Evolutionary conservation across 2,888 invertebrate genomes (phyloP).

Genomic region (Eupithecia tripunctaria): DNA sequence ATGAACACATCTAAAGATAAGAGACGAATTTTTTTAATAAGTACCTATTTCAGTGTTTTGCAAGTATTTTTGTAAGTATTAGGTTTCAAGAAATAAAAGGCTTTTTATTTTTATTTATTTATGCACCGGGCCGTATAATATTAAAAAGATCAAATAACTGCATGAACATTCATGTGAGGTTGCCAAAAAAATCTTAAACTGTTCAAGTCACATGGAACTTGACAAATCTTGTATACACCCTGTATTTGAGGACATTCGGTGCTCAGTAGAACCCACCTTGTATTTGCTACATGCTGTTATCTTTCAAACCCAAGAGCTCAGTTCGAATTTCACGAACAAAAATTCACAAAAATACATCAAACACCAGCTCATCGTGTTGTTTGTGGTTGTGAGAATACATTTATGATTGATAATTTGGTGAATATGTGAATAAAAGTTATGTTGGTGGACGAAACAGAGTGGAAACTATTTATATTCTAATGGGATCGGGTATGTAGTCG

Average conservation of each 20-base stretch:
- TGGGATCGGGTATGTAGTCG: slow-evolving; percentile 62
- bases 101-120: no score
- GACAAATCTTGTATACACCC: slow-evolving; percentile 42
- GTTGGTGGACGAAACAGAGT: not conserved
- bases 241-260: slow-evolving; percentile 51
- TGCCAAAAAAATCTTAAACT: not conserved
- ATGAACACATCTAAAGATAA: no score
- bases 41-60: no score
- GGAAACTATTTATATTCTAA: slow-evolving; percentile 49
- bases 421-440: not conserved
- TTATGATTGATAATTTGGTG: not conserved
- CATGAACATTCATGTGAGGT: not conserved
- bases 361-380: not conserved
- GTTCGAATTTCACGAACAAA: slow-evolving; percentile 36
- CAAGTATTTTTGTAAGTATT: no score
- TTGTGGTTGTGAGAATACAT: not conserved
- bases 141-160: no score
- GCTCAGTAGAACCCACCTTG: slow-evolving; percentile 49
- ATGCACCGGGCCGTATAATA: no score
- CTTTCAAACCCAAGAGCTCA: slow-evolving; percentile 45
- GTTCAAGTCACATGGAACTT: slow-evolving; percentile 17
- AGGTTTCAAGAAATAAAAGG: no score
- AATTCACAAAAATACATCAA: slow-evolving; percentile 13
- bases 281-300: slow-evolving; percentile 53
- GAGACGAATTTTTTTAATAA: no score